These are phyloP conservation scores for Campylomormyrus numenius DNA, from an alignment of 2,113 vertebrate species.

Conservation along the genomic window DNA sequence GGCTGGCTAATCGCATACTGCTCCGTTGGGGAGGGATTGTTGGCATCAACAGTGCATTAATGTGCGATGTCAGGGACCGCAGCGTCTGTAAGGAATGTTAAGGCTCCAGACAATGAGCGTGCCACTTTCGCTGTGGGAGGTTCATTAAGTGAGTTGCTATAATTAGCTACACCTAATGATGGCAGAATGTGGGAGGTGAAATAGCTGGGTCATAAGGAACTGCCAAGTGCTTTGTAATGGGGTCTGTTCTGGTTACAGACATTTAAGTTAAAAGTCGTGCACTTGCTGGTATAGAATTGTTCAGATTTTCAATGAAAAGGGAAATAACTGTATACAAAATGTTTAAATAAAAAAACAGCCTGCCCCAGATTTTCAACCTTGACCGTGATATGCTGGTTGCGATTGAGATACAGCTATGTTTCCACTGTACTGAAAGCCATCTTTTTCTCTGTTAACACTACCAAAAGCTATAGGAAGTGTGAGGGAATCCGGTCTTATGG, in stretches of 20 bases:
- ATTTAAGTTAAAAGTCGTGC: neutral
- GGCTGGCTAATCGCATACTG: neutral
- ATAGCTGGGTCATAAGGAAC: neutral
- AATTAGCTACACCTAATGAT: neutral
- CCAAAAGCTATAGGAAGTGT: slow-evolving; percentile 29
- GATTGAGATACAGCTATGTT: neutral
- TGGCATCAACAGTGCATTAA: neutral
- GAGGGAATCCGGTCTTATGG: slow-evolving; percentile 51
- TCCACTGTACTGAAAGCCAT: neutral
- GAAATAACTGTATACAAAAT: neutral
- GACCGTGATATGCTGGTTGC: neutral
- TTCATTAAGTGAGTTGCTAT: slow-evolving; percentile 45
- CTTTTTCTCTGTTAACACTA: neutral
- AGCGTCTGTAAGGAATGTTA: slow-evolving; percentile 39
- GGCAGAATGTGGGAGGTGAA: neutral
- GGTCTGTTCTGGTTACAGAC: neutral
- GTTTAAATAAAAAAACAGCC: neutral
- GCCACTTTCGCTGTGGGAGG: slow-evolving; percentile 39
- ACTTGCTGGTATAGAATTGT: neutral
- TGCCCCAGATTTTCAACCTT: neutral
- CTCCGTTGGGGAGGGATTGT: neutral
- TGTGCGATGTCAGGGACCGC: slow-evolving; percentile 12
- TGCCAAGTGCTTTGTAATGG: neutral
- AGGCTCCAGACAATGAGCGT: slow-evolving; percentile 40
- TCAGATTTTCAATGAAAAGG: neutral